Percentiles rank a stretch among this genome's conserved stretches.
phyloP scores from a whole-genome alignment of 1,140 invertebrate genomes.

The Planococcus citri region DNA sequence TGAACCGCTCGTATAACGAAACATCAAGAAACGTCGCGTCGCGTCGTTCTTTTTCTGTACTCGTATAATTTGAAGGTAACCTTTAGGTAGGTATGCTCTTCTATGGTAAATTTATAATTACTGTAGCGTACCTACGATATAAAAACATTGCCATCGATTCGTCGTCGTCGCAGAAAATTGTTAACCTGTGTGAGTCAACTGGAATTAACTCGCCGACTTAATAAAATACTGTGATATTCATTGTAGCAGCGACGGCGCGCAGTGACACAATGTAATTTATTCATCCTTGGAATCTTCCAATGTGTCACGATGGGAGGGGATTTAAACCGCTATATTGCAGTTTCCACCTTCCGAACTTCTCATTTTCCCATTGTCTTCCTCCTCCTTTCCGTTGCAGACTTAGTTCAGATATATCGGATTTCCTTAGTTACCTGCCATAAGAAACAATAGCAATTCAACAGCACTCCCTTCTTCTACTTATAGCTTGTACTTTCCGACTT shows the following conservation, averaged over 20 bases:
- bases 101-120: no score
- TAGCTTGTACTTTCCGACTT: not conserved
- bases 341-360: not conserved
- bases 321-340: not conserved
- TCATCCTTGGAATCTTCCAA: not conserved
- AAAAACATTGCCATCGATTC: no score
- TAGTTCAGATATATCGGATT: slow-evolving; percentile 1
- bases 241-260: not conserved
- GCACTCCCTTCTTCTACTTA: not conserved
- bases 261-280: not conserved
- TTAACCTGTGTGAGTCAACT: no score
- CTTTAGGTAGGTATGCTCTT: no score
- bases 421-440: not conserved
- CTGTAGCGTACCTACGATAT: no score
- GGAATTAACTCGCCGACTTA: not conserved
- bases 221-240: not conserved
- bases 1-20: no score
- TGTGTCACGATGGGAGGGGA: not conserved
- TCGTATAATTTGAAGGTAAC: no score
- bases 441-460: not conserved
- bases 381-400: not conserved
- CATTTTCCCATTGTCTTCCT: not conserved
- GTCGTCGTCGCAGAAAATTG: no score
- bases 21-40: no score
- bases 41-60: no score